Base-by-base conservation (phyloP, 2,113 vertebrate species). In the Hyperopisus bebe region DNA sequence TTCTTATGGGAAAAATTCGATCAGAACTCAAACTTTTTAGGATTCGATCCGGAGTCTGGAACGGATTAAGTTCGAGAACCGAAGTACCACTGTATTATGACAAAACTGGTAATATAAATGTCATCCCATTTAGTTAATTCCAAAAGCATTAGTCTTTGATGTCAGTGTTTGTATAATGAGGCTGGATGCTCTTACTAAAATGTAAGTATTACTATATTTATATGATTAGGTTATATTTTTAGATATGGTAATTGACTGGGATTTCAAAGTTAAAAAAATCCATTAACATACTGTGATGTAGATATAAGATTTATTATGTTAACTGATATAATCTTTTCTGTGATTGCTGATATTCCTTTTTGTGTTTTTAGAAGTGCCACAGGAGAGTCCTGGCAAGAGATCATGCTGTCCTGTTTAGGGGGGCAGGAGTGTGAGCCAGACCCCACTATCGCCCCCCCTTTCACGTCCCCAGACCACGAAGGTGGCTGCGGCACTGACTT, bases 351-450 rank as follows among this genome's bases (percentile, higher is more conserved):
- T 17, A 10, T 53, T n/a, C 50, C 70, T 51, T 87, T 77, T 47
- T 44, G 2, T 44, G 1, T 89, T 66, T 15, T 31, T 95, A 99
- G 98, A 96, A 99, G 98, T 89, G 98, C 98, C 42, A 99, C 98
- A 0, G 98, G 98, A 0, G 98, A 99, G 93, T 98, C 98, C 0
- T 99, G 98, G 98, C 98, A 99, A 94, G 98, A 99, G 96, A 99
- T 99, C 89, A 99, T 99, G 98, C 95, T 99, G 89, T 98, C 98
- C 0, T 99, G 98, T 94, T 95, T 99, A 5, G 97, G 97, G 8
- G 97, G 97, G 88, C 98, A 97, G 91, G 97, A 97, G 91, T 99
- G 98, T 1, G 98, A 99, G 91, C 96, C 96, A 0, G 98, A 98
- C 92, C 96, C 97, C 0, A 98, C 97, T 0, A 93, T 98, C 91